phyloP scores from a whole-genome alignment of 2,797 vertebrate species.

The Melanotaenia maccullochi region DNA sequence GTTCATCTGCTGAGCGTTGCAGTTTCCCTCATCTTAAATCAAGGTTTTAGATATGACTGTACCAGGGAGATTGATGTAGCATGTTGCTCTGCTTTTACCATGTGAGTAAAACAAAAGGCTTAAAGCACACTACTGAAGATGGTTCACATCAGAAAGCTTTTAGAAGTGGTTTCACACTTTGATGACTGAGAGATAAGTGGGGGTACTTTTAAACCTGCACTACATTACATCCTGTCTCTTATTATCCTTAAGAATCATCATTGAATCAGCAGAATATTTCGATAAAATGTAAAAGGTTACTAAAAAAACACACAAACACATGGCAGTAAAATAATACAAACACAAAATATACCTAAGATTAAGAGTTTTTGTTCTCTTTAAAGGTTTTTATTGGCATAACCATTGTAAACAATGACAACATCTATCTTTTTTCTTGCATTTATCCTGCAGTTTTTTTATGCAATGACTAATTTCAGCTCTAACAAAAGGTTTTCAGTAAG shows the following conservation, averaged over 20 bases:
- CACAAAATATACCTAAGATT: neutral
- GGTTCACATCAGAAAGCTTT: neutral
- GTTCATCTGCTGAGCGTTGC: neutral
- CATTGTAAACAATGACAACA: neutral
- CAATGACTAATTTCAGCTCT: neutral
- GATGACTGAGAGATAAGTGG: neutral
- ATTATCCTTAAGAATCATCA: neutral
- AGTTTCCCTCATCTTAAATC: neutral
- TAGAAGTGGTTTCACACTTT: neutral
- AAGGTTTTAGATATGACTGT: neutral
- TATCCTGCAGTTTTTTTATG: neutral
- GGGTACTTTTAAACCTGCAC: neutral
- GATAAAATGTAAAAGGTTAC: neutral
- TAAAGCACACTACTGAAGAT: neutral
- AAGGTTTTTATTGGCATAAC: neutral
- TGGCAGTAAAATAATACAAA: neutral
- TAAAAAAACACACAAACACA: neutral
- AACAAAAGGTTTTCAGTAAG: neutral
- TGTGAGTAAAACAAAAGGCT: neutral
- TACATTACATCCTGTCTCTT: neutral
- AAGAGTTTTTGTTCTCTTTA: neutral
- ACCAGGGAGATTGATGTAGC: neutral
- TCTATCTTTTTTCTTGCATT: neutral
- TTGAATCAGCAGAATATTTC: neutral
- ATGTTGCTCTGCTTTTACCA: neutral